Percentiles rank a stretch among this genome's conserved stretches.
phyloP scores from a whole-genome alignment of 2,113 vertebrate genomes.

The Taurulus bubalis region DNA sequence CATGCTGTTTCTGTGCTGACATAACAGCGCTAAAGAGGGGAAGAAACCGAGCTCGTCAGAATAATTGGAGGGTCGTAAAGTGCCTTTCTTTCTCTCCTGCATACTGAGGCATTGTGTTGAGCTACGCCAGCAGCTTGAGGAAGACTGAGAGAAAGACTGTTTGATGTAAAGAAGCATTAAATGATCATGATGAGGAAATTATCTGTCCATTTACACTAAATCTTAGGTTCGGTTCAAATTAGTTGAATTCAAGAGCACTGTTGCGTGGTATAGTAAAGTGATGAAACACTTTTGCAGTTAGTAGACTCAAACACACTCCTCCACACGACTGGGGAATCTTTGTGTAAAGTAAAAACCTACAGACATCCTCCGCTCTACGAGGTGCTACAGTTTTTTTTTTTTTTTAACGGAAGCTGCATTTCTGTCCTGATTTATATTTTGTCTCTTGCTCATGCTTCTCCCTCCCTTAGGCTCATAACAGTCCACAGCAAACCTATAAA shows the following conservation, averaged over 20 bases:
- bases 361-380: conserved; percentile 25
- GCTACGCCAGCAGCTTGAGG: conserved; percentile 9
- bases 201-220: conserved; percentile 31
- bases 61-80: conserved; percentile 22
- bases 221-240: conserved; percentile 30
- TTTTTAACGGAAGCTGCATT: conserved; percentile 52
- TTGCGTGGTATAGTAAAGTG: neutral
- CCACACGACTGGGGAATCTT: conserved; percentile 36
- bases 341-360: conserved; percentile 27
- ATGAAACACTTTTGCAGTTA: conserved; percentile 2
- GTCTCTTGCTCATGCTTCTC: conserved; percentile 22
- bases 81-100: neutral
- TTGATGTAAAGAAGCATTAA: conserved; percentile 58
- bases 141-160: conserved; percentile 19
- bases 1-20: conserved; percentile 23
- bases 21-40: neutral
- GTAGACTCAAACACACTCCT: conserved; percentile 20
- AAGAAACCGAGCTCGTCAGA: neutral
- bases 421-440: conserved; percentile 57
- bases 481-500: conserved; percentile 63
- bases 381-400: conserved; percentile 6
- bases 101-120: neutral
- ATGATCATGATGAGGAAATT: conserved; percentile 48
- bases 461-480: conserved; percentile 35
- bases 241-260: conserved; percentile 10